phyloP scores from a whole-genome alignment of 1,140 invertebrate species.

The Musca domestica region DNA sequence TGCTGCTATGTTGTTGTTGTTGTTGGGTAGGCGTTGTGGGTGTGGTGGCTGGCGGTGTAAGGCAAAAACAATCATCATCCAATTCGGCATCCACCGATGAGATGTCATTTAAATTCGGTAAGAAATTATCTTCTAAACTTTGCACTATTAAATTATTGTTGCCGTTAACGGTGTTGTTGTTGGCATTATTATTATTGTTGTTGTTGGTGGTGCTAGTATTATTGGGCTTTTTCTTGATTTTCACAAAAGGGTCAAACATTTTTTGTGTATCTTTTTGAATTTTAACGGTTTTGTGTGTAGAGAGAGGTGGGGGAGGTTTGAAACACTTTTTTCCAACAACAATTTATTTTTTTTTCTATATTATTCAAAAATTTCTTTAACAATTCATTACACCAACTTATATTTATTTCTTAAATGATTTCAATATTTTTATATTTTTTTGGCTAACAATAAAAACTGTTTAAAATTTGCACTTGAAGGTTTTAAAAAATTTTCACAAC shows the following conservation, averaged over 20 bases:
- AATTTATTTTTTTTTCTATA: neutral
- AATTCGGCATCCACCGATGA: neutral
- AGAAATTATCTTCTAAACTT: too few relatives aligned
- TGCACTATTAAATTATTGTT: neutral
- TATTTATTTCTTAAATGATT: too few relatives aligned
- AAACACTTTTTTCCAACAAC: neutral
- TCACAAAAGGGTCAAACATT: conserved; percentile 54
- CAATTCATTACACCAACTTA: too few relatives aligned
- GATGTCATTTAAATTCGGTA: conserved; percentile 11
- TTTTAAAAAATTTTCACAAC: neutral
- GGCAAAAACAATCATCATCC: conserved; percentile 22
- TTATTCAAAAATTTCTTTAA: neutral
- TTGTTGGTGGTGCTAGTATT: conserved; percentile 34
- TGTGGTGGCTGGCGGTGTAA: conserved; percentile 6
- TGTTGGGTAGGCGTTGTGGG: conserved; percentile 5
- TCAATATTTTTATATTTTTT: too few relatives aligned
- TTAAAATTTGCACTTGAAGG: too few relatives aligned
- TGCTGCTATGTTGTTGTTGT: neutral
- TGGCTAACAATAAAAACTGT: too few relatives aligned
- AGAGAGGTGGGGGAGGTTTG: too few relatives aligned
- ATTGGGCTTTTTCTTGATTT: conserved; percentile 53
- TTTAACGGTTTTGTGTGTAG: neutral
- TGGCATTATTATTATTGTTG: conserved; percentile 23
- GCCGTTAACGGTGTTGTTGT: conserved; percentile 3
- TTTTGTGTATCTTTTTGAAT: conserved; percentile 27